These are phyloP conservation scores for Ia io DNA, from an alignment of 2,113 vertebrate genomes.

Conservation along the genomic window DNA sequence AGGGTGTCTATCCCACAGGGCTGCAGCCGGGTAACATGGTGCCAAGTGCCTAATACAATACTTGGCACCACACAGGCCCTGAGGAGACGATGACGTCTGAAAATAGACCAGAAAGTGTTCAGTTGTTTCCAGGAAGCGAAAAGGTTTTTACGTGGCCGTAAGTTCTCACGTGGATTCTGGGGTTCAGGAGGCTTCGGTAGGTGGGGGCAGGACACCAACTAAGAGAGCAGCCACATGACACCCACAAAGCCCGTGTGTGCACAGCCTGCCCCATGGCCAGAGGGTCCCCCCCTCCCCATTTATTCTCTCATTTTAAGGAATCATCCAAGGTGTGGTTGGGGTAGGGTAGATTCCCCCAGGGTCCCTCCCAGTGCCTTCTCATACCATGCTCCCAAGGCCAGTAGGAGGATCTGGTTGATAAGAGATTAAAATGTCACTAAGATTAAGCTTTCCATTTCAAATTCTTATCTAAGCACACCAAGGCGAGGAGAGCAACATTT, in stretches of 20 bases:
- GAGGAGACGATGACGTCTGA: background rate
- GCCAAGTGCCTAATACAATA: background rate
- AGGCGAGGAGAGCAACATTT: background rate
- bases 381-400: background rate
- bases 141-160: background rate
- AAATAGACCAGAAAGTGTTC: background rate
- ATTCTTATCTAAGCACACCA: background rate
- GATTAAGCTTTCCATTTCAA: background rate
- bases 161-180: background rate
- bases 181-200: background rate
- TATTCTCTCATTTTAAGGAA: background rate
- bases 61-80: background rate
- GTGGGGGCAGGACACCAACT: rapidly evolving
- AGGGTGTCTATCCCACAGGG: background rate
- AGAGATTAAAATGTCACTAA: constrained; percentile 1
- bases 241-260: too few relatives aligned
- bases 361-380: background rate
- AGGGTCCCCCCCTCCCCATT: background rate
- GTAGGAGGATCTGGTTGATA: background rate
- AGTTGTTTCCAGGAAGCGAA: background rate
- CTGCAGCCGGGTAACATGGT: background rate
- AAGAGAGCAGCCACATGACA: background rate
- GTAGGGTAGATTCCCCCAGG: background rate
- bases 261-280: rapidly evolving
- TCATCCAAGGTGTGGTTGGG: background rate